phyloP scores from a whole-genome alignment of 2,113 vertebrate species.

The Dipodomys stephensi region DNA sequence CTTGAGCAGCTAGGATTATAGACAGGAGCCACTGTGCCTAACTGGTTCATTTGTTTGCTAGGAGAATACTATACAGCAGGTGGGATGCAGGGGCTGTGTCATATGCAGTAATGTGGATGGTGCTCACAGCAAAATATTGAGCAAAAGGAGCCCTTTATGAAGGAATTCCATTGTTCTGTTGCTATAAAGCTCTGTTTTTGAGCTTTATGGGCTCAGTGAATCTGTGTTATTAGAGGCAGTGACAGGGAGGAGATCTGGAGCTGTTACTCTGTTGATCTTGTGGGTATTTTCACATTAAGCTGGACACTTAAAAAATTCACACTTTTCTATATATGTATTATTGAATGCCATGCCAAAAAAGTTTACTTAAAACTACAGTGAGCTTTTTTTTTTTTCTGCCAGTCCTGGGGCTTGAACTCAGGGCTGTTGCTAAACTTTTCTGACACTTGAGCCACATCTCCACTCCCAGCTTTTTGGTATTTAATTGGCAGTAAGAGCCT shows the following conservation, averaged over 20 bases:
- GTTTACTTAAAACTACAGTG: background rate
- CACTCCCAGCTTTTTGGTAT: no score
- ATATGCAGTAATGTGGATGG: rapidly evolving
- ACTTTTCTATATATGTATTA: background rate
- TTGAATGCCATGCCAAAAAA: background rate
- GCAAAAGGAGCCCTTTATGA: background rate
- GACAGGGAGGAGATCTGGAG: background rate
- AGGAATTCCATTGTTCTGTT: background rate
- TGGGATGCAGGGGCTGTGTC: rapidly evolving
- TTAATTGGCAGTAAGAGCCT: no score
- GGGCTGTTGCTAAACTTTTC: no score
- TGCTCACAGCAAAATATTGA: background rate
- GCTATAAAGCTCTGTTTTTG: background rate
- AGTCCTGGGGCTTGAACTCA: no score
- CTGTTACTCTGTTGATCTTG: no score
- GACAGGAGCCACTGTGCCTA: no score
- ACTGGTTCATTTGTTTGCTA: background rate
- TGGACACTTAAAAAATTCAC: background rate
- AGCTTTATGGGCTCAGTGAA: no score
- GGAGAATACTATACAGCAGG: rapidly evolving
- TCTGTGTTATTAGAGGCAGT: background rate
- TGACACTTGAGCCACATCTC: no score
- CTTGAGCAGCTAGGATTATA: no score
- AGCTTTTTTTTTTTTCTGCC: background rate
- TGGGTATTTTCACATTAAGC: background rate